A percentile compares a stretch with the other conserved stretches of the same genome.
phyloP scores from a whole-genome alignment of 2,113 vertebrate genomes.

The Pseudolaguvia tuberculata region DNA sequence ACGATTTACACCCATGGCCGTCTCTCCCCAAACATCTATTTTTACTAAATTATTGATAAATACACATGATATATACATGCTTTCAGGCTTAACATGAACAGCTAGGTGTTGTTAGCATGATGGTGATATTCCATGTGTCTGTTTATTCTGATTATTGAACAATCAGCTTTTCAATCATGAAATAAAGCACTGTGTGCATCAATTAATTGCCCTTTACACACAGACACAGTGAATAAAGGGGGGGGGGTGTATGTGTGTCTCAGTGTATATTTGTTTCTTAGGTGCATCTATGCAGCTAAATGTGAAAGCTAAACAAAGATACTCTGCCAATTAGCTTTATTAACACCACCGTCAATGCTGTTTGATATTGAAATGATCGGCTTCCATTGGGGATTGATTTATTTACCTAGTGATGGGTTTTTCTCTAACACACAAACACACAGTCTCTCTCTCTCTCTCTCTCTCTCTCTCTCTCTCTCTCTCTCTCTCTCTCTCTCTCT shows the following conservation, averaged over 20 bases:
- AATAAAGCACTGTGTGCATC: conserved; percentile 43
- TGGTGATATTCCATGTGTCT: conserved; percentile 25
- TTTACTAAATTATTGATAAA: conserved; percentile 36
- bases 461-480: conserved; percentile 16
- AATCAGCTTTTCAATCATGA: conserved; percentile 47
- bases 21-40: conserved; percentile 14
- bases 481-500: conserved; percentile 10
- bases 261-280: neutral
- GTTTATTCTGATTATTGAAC: conserved; percentile 41
- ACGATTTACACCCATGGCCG: conserved; percentile 14
- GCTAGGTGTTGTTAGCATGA: conserved; percentile 28
- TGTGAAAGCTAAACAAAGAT: conserved; percentile 32
- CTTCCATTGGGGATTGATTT: conserved; percentile 28
- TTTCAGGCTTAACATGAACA: conserved; percentile 5
- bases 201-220: conserved; percentile 46
- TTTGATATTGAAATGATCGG: conserved; percentile 49
- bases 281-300: neutral
- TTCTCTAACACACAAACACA: too few relatives aligned
- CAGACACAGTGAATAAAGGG: neutral
- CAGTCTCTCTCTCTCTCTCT: conserved; percentile 4
- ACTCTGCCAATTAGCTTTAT: conserved; percentile 33
- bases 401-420: conserved; percentile 7
- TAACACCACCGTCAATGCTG: conserved; percentile 21
- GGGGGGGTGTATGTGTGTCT: neutral
- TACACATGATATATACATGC: conserved; percentile 24